Conservation (phyloP, 1,140 invertebrate species). For the Pseudomyrmex dendroicus region DNA sequence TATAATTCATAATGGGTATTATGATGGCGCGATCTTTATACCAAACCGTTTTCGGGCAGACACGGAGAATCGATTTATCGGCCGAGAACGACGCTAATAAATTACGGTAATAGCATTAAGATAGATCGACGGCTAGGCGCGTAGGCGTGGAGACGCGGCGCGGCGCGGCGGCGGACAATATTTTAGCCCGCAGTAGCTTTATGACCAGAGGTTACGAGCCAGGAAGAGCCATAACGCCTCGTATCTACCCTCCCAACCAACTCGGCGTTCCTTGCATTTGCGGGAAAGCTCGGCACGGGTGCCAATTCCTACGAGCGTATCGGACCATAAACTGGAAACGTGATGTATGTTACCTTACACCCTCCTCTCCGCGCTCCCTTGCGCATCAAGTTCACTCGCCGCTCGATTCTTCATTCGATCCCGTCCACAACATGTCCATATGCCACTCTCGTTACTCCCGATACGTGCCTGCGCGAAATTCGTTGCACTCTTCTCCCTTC, state of each 20-base stretch:
- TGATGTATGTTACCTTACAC: conserved; percentile 77
- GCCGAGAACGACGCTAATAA: conserved; percentile 81
- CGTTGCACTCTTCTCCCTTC: background rate
- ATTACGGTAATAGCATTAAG: conserved; percentile 84
- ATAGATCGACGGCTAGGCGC: conserved; percentile 81
- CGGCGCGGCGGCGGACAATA: conserved; percentile 78
- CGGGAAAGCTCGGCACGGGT: conserved; percentile 78
- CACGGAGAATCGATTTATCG: conserved; percentile 80
- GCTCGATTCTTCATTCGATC: background rate
- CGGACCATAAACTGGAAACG: conserved; percentile 80
- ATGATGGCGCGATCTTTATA: conserved; percentile 49
- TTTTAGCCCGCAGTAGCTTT: conserved; percentile 84
- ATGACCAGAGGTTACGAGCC: conserved; percentile 84
- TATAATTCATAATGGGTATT: conserved; percentile 48
- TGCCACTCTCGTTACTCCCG: conserved; percentile 41
- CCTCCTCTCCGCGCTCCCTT: conserved; percentile 30
- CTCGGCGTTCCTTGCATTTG: conserved; percentile 71
- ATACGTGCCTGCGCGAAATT: conserved; percentile 55
- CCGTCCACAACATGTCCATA: conserved; percentile 11
- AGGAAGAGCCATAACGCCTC: conserved; percentile 84
- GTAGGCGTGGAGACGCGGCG: conserved; percentile 72
- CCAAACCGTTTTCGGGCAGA: conserved; percentile 61
- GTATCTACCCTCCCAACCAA: conserved; percentile 66
- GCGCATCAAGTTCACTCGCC: background rate
- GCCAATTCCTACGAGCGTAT: conserved; percentile 81